Base-by-base conservation (phyloP, 2,113 vertebrate species). In the Oxyura jamaicensis region DNA sequence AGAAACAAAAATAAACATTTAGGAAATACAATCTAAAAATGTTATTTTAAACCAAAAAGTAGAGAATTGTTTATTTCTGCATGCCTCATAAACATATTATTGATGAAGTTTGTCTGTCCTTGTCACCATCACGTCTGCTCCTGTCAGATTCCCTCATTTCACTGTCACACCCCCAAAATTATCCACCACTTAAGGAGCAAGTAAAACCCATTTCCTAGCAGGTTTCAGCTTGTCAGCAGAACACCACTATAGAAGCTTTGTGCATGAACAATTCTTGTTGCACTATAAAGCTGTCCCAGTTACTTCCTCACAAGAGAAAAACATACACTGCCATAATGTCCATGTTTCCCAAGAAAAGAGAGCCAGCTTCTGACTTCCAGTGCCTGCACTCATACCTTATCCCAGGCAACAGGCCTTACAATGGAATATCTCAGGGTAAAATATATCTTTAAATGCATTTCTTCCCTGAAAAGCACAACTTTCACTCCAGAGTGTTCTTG, bases 181-280 rank as follows among this genome's bases (percentile, higher is more conserved):
- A 80, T 52, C 74, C 78, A 35, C 74, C 78, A 35, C 53, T 89
- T 95, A 85, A 95, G 66, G 50, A 96, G 63, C 59, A 83, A 89
- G 36, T 69, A 94, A 93, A 96, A 80, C 39, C 66, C 74, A 89
- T 95, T 94, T 94, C 63, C 86, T 80, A 62, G 42, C 76, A 55
- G 22, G 36, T 91, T 94, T 91, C 81, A 71, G 44, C 50, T 86
- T 95, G 83, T 91, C 91, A 93, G 77, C 58, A 85, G 93, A 93
- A 92, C 0, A 0, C 13, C 22, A 28, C 87, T 62, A 87, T 93
- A 72, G 86, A 90, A 95, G 78, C 92, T 77, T 84, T 59, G 55
- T 63, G 62, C 81, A 63, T 92, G 83, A 85, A 87, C 59, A 55
- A n/a, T 66, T 89, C 53, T 21, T 92, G 48, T 25, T 72, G 44